Conservation (phyloP, 2,113 vertebrate genomes). For the Cyprinodon brontotheroides region DNA sequence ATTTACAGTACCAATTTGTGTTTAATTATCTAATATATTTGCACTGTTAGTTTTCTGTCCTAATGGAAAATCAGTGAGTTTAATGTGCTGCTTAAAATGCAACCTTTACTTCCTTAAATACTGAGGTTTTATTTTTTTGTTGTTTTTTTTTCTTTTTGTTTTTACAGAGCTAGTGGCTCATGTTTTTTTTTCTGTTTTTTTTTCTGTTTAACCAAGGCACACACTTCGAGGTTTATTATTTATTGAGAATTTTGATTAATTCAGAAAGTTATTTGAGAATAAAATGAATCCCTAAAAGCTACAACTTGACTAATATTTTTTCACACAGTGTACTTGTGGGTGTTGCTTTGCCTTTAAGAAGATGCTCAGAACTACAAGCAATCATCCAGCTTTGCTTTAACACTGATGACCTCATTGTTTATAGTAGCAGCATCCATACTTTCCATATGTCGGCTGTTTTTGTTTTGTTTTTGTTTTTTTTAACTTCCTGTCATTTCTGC, state of each 20-base stretch:
- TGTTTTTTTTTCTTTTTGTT: too few species aligned
- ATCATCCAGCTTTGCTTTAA: constrained; percentile 29
- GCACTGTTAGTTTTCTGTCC: not conserved
- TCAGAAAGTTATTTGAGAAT: not conserved
- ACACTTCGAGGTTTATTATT: not conserved
- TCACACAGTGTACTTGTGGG: not conserved
- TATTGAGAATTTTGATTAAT: not conserved
- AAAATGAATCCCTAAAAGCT: not conserved
- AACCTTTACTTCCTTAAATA: not conserved
- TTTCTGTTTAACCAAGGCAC: too few species aligned
- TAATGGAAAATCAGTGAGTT: not conserved
- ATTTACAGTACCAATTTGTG: too few species aligned
- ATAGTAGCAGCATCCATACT: constrained; percentile 26
- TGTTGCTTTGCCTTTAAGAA: not conserved
- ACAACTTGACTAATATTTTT: not conserved
- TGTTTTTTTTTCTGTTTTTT: too few species aligned
- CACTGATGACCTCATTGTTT: constrained; percentile 53
- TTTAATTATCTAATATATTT: too few species aligned
- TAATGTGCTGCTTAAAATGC: too few species aligned
- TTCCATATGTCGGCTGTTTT: constrained; percentile 4
- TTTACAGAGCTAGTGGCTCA: too few species aligned
- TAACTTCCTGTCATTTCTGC: not conserved
- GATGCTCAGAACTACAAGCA: constrained; percentile 12
- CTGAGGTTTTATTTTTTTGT: not conserved
- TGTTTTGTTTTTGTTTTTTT: constrained; percentile 5